Evolutionary conservation across 2,113 vertebrate genomes (phyloP).

Genomic region (Cyprinodon brontotheroides): DNA sequence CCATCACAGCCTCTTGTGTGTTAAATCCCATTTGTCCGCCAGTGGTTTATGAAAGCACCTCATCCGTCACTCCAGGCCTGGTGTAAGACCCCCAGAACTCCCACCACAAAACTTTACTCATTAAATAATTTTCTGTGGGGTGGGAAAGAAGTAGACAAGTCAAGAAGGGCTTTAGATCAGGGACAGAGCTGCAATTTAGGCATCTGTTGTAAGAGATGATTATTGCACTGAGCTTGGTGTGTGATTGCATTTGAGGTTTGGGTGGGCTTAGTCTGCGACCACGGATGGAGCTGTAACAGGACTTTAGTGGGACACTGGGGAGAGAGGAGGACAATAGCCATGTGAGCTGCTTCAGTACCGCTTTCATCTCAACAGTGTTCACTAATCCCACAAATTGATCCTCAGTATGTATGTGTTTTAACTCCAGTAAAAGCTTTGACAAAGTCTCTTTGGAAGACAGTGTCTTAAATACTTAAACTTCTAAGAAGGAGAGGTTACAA

Average conservation of each 20-base stretch:
- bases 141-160: constrained; percentile 48
- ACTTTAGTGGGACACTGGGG: constrained; percentile 59
- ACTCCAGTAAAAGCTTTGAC: constrained; percentile 46
- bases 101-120: constrained; percentile 77
- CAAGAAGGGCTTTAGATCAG: constrained; percentile 53
- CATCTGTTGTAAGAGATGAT: constrained; percentile 45
- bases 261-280: constrained; percentile 58
- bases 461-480: constrained; percentile 63
- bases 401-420: constrained; percentile 58
- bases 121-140: constrained; percentile 78
- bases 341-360: constrained; percentile 60
- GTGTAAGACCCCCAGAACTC: constrained; percentile 71
- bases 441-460: constrained; percentile 61
- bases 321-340: constrained; percentile 31
- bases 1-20: constrained; percentile 91
- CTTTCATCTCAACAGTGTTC: constrained; percentile 65
- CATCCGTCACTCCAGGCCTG: constrained; percentile 78
- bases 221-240: constrained; percentile 46
- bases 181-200: constrained; percentile 46
- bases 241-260: constrained; percentile 68
- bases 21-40: constrained; percentile 92
- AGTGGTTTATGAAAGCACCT: constrained; percentile 85
- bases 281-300: constrained; percentile 62
- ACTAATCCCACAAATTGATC: constrained; percentile 73
- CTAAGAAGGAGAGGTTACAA: constrained; percentile 58